Evolutionary conservation across 2,797 vertebrate genomes (phyloP).

Genomic region (Microctenopoma steveboyesi): DNA sequence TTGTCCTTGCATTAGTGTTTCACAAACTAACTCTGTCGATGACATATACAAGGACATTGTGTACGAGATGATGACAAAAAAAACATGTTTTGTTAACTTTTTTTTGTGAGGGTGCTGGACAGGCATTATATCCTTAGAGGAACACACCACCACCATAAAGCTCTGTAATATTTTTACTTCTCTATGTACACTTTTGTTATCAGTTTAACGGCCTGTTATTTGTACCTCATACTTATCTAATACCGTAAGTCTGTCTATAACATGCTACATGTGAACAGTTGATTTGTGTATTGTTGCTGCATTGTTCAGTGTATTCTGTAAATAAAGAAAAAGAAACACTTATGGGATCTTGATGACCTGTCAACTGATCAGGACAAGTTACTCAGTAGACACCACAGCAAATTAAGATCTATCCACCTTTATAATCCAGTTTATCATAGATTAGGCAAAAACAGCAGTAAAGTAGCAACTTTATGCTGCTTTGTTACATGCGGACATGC

Average conservation of each 20-base stretch:
- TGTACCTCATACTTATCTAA: slow-evolving; percentile 71
- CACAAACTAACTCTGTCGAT: slow-evolving; percentile 35
- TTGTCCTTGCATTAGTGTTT: slow-evolving; percentile 10
- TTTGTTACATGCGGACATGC: no score
- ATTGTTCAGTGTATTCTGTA: slow-evolving; percentile 72
- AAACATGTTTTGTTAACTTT: background rate
- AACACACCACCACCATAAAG: slow-evolving; percentile 39
- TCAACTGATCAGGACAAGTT: background rate
- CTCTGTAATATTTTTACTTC: slow-evolving; percentile 42
- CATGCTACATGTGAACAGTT: slow-evolving; percentile 61
- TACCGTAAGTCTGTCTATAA: slow-evolving; percentile 67
- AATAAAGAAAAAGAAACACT: slow-evolving; percentile 72
- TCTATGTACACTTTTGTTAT: slow-evolving; percentile 45
- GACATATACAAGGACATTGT: slow-evolving; percentile 39
- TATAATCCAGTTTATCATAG: no score
- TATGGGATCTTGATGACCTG: background rate
- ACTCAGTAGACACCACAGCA: background rate
- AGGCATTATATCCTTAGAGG: slow-evolving; percentile 43
- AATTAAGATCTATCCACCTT: background rate
- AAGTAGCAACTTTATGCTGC: no score
- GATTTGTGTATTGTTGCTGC: slow-evolving; percentile 67
- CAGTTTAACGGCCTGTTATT: slow-evolving; percentile 37
- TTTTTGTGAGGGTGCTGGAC: slow-evolving; percentile 22
- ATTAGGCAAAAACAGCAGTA: no score
- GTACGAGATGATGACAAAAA: slow-evolving; percentile 36